These are phyloP conservation scores for Catharus ustulatus DNA, from an alignment of 2,797 vertebrate genomes.

Conservation along the genomic window DNA sequence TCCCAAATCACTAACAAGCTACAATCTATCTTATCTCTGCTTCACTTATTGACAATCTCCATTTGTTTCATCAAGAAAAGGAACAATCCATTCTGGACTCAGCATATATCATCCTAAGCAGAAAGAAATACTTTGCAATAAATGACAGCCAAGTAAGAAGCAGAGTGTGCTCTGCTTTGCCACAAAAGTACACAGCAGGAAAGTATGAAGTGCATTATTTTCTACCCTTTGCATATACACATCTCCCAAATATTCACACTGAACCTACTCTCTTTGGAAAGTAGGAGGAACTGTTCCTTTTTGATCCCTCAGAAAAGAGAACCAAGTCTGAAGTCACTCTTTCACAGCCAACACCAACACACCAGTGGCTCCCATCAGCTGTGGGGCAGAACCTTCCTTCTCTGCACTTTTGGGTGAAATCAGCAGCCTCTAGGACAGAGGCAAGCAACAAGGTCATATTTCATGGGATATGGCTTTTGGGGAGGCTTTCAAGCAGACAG, in stretches of 20 bases:
- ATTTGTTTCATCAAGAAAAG: conserved; percentile 37
- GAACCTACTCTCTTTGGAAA: neutral
- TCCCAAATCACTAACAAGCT: conserved; percentile 47
- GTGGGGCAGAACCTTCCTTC: neutral
- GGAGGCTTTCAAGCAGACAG: neutral
- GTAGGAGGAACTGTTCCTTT: neutral
- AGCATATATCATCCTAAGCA: neutral
- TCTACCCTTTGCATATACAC: neutral
- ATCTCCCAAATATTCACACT: neutral
- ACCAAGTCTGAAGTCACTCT: neutral
- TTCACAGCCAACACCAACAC: neutral
- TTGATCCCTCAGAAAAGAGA: neutral
- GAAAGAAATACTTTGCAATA: neutral
- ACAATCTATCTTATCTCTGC: conserved; percentile 40
- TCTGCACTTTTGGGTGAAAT: neutral
- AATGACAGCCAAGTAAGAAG: neutral
- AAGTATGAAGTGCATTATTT: neutral
- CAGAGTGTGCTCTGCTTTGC: neutral
- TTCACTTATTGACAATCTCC: conserved; percentile 39
- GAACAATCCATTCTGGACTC: conserved; percentile 2
- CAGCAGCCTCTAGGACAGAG: neutral
- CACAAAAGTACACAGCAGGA: neutral
- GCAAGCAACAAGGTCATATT: neutral
- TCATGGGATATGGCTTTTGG: neutral
- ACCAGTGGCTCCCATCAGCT: neutral